These are phyloP conservation scores for Autographa gamma DNA, from an alignment of 2,888 invertebrate species.

Conservation along the genomic window DNA sequence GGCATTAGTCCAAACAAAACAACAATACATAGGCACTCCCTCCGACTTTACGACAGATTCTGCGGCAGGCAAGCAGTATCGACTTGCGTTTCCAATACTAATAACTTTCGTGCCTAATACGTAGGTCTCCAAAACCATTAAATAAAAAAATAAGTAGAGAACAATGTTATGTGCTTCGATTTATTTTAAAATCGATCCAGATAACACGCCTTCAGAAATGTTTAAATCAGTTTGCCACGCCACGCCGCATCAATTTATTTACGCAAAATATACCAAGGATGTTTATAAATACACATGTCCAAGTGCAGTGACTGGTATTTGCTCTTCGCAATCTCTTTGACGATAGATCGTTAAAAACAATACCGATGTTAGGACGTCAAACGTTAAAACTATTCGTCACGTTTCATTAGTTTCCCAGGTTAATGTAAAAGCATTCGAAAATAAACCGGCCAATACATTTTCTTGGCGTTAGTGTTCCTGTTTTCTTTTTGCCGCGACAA, in stretches of 20 bases:
- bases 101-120: constrained; percentile 34
- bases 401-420: constrained; percentile 32
- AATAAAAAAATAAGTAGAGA: constrained; percentile 23
- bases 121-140: constrained; percentile 19
- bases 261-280: constrained; percentile 66
- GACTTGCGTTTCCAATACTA: constrained; percentile 15
- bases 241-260: constrained; percentile 47
- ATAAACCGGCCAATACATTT: constrained; percentile 50
- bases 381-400: constrained; percentile 18
- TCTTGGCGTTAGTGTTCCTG: constrained; percentile 21
- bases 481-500: constrained; percentile 2
- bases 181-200: constrained; percentile 25
- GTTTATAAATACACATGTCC: constrained; percentile 61
- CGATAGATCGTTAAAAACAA: constrained; percentile 44
- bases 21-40: constrained; percentile 15
- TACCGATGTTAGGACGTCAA: constrained; percentile 17
- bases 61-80: constrained; percentile 13
- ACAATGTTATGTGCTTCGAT: constrained; percentile 24
- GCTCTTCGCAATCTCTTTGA: constrained; percentile 19
- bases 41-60: constrained; percentile 18
- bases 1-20: constrained; percentile 62
- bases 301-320: constrained; percentile 55
- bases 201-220: constrained; percentile 23
- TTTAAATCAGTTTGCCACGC: constrained; percentile 27
- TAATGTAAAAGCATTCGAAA: constrained; percentile 41